phyloP scores from a whole-genome alignment of 2,888 invertebrate genomes.

The Sclerodermus sp. region DNA sequence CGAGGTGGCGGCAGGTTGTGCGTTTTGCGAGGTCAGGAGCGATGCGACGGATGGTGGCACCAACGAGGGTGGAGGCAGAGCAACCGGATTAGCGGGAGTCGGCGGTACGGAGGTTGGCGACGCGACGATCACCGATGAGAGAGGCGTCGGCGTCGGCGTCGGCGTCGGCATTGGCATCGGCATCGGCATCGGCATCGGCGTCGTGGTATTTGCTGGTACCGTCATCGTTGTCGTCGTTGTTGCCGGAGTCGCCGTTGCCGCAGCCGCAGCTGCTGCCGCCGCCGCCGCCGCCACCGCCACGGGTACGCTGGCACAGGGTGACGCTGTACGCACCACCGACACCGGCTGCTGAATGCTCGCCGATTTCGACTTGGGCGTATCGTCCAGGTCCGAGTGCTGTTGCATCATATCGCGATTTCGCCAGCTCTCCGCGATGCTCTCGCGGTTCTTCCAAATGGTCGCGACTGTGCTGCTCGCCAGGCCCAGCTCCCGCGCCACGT shows the following conservation, averaged over 20 bases:
- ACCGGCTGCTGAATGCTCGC: neutral
- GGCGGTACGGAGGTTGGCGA: slow-evolving; percentile 13
- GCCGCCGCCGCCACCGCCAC: slow-evolving; percentile 12
- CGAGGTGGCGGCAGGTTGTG: slow-evolving; percentile 9
- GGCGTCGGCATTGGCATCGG: slow-evolving; percentile 20
- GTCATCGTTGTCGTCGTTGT: slow-evolving; percentile 15
- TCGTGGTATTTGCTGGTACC: slow-evolving; percentile 20
- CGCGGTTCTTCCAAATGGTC: slow-evolving; percentile 64
- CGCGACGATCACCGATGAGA: slow-evolving; percentile 11
- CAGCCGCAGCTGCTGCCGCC: slow-evolving; percentile 14
- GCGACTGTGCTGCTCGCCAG: slow-evolving; percentile 64
- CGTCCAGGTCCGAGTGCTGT: slow-evolving; percentile 36
- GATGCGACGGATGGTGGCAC: neutral
- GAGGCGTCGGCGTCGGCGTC: slow-evolving; percentile 8
- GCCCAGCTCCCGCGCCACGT: slow-evolving; percentile 62
- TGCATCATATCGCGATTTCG: slow-evolving; percentile 56
- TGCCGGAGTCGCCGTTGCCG: slow-evolving; percentile 18
- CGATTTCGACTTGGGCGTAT: slow-evolving; percentile 33
- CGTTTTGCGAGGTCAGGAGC: neutral
- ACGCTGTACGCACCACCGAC: too few species aligned
- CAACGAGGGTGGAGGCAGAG: neutral
- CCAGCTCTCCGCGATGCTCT: slow-evolving; percentile 59
- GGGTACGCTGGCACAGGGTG: too few species aligned
- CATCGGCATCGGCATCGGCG: slow-evolving; percentile 20
- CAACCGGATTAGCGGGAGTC: slow-evolving; percentile 15